Percentiles rank a stretch among this genome's conserved stretches.
These are phyloP conservation scores for Callipepla squamata DNA, from an alignment of 2,113 vertebrate species.

Conservation along the genomic window DNA sequence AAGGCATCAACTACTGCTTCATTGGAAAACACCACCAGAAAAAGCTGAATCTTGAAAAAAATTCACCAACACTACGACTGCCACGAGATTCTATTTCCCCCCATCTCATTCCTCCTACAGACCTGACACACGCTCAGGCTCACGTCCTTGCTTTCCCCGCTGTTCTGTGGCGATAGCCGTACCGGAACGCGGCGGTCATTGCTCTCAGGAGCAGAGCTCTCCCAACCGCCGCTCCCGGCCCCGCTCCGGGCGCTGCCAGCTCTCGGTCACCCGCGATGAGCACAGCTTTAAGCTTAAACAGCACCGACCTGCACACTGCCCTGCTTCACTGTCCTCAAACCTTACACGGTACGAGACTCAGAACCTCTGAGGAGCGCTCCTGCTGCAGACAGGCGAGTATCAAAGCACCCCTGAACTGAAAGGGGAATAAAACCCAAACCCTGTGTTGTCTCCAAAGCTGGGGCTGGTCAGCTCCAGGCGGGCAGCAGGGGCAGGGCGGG, in stretches of 20 bases:
- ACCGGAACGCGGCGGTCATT: not conserved
- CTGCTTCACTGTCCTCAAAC: not conserved
- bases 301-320: not conserved
- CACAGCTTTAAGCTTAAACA: not conserved
- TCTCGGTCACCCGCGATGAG: not conserved
- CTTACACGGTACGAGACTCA: fast-evolving
- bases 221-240: not conserved
- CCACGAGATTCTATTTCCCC: not conserved
- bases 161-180: not conserved
- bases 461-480: not conserved
- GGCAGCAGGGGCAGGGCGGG: not conserved
- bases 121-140: not conserved
- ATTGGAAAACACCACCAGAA: not conserved
- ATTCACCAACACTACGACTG: not conserved
- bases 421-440: not conserved
- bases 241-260: not conserved
- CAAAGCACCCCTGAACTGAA: not conserved
- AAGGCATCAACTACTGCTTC: not conserved
- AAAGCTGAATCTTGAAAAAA: not conserved
- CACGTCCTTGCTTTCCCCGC: not conserved
- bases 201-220: not conserved
- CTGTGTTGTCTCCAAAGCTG: not conserved
- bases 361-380: not conserved
- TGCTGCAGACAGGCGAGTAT: fast-evolving
- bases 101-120: not conserved